phyloP scores from a whole-genome alignment of 1,140 invertebrate genomes.

The Apocrypta bakeri region DNA sequence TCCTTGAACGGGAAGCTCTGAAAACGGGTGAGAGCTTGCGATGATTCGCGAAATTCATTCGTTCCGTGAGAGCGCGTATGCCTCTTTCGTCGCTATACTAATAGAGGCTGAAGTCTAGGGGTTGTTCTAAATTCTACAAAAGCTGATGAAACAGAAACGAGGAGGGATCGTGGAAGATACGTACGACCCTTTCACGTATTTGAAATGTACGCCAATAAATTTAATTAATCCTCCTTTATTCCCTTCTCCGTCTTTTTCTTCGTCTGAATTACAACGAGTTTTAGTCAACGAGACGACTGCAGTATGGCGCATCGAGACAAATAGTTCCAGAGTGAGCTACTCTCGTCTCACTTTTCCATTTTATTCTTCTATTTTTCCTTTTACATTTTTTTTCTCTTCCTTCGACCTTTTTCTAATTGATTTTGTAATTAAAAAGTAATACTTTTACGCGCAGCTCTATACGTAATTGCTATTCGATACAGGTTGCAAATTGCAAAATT shows the following conservation, averaged over 20 bases:
- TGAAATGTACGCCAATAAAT: conserved; percentile 34
- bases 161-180: not conserved
- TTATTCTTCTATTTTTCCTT: not conserved
- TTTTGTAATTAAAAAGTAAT: conserved; percentile 7
- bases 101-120: too few relatives aligned
- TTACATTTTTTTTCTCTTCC: not conserved
- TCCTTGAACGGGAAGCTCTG: not conserved
- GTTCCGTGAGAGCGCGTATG: not conserved
- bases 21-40: not conserved
- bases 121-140: conserved; percentile 4
- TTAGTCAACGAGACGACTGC: not conserved
- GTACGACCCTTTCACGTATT: conserved; percentile 5
- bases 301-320: not conserved
- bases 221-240: conserved; percentile 29
- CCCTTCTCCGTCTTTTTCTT: not conserved
- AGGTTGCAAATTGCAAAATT: not conserved
- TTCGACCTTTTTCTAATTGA: not conserved
- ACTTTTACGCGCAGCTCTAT: not conserved
- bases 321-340: not conserved
- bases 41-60: not conserved
- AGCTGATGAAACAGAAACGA: conserved; percentile 8
- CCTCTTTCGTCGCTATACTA: too few relatives aligned
- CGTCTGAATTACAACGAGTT: conserved; percentile 32
- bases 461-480: not conserved
- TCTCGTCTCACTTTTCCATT: not conserved